Base-by-base conservation (phyloP, 64 coral and sea anemone genomes). In the Platygyra sinensis region DNA sequence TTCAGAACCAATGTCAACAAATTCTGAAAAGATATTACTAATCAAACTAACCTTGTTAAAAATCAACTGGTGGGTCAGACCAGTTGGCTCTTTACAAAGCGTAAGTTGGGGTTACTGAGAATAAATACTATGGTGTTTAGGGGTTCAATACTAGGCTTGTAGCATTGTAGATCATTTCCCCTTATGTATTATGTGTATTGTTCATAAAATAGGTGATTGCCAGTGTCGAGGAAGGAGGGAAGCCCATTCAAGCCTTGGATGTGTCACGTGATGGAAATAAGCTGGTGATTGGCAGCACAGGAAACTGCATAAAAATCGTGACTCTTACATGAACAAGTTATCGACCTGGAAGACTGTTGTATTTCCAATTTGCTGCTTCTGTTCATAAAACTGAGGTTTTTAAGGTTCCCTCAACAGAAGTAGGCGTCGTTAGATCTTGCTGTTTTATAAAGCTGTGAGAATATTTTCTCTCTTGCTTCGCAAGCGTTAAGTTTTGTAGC, bases 171-270 rank as follows among this genome's bases (percentile, higher is more conserved):
- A 57, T 57, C 30, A 73, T 15, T 73, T 28, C 10, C 29, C 14
- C 30, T 73, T 15, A 30, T 15, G 31, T 12, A 15, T 73, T 30
- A 10, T 30, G 14, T 73, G 67, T 24, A 42, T 16, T 65, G 9
- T 65, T 80, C 75, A 8, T 27, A 51, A 60, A 22, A 72, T 55
- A 92, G 94, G 94, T 96, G 24, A 49, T 96, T 82, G 61, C 88
- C 33, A 79, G 78, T 5, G 74, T 96, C 31, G 86, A 96, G 33
- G 90, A 89, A 69, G 90, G 92, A 78, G 61, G 86, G 7, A 96
- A 96, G 61, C 94, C 94, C 72, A 88, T 96, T 29, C 94, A 96
- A 72, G 94, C 94, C 20, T 85, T 96, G 10, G 94, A 96, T 79
- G 90, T 96, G 65, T 92, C 86, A 82, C 54, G 24, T 46, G 71